Evolutionary conservation across 2,888 invertebrate genomes (phyloP), one percentile per base, ranked within the genome.

Genomic region (Tachina lurida): DNA sequence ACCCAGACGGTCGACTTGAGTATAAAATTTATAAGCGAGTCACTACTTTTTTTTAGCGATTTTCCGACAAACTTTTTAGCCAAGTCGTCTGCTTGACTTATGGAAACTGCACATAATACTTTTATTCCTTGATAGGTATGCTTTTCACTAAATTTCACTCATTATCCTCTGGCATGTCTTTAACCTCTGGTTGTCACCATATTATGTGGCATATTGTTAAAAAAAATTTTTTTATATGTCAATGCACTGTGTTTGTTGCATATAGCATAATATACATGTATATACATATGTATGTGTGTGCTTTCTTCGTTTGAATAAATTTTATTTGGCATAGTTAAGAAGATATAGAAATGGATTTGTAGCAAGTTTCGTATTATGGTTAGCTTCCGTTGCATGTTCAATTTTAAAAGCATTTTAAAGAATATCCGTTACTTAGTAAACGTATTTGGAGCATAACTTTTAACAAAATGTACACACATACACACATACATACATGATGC

Each of bases 361-460:
- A 74, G 63, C 65, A 79, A 83, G 79, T 83, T 75, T 86, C 76
- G 56, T 76, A 86, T 83, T 79, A 86, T 86, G 79, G 79, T 86
- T 86, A 83, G 79, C 83, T 86, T 86, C 86, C 86, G 86, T 86
- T 86, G 82, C 79, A 83, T 86, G 86, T 86, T 86, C 75, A 86
- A 83, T 86, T 86, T 86, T 86, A 83, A 86, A 86, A 86, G 86
- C 86, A 83, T 83, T 86, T 86, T 86, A 86, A 83, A 83, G 86
- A 86, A 86, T 86, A 86, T 86, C 86, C 86, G 86, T 79, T 86
- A 83, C 79, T 86, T 79, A 86, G 83, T 22, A 76, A 86, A 86
- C 75, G 83, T 86, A 86, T 86, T 86, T 83, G 56, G 86, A 83
- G 86, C 86, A 86, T 79, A 86, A 83, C 86, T 86, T 85, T 85